Base-by-base conservation (phyloP, 64 coral and sea anemone species). In the Anthopleura sola region DNA sequence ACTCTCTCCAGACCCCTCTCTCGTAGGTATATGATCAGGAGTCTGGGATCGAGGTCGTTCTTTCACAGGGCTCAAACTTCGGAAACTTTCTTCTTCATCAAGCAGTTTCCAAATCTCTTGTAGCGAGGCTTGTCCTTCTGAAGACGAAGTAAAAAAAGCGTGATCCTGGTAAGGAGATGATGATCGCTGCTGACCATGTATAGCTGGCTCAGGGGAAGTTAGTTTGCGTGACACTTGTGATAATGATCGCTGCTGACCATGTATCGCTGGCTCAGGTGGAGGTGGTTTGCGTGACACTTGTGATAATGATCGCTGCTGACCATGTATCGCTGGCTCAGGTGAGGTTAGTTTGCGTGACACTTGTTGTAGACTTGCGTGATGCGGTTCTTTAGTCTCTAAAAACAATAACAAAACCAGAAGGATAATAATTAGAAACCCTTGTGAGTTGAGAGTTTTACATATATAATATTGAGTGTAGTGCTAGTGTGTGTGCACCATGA, bases 71-170 rank as follows among this genome's bases (percentile, higher is more conserved):
- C 85, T 91, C 24, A 90, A 68, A 53, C 86, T 91, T 20, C 49
- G 86, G 66, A 94, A 97, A 46, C 90, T 97, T 66, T 91, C 92
- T 47, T 94, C 96, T 82, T 94, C 96, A 32, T 98, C 96, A 18
- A 98, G 87, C n/a, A 98, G 90, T 89, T 87, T 98, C 96, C 96
- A 98, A 78, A 98, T 91, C 48, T 98, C 96, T 82, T 98, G 92
- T 19, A 98, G 81, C 32, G 96, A 98, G 6, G 92, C 77, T 37
- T 94, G 96, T 21, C 92, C 92, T 48, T 98, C 96, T 1, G 96
- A 98, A 19, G 96, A 98, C n/a, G 92, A 98, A 19, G 96, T 94
- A 60, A 97, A 92, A 47, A 92, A 57, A 17, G 87, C 51, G 53
- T 92, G 94, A 49, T 92, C 90, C 69, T 80, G 48, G 36, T 38